A percentile compares a stretch with the other conserved stretches of the same genome.
These are phyloP conservation scores for Drosophila prostipennis DNA, from an alignment of 2,888 invertebrate genomes.

Conservation along the genomic window DNA sequence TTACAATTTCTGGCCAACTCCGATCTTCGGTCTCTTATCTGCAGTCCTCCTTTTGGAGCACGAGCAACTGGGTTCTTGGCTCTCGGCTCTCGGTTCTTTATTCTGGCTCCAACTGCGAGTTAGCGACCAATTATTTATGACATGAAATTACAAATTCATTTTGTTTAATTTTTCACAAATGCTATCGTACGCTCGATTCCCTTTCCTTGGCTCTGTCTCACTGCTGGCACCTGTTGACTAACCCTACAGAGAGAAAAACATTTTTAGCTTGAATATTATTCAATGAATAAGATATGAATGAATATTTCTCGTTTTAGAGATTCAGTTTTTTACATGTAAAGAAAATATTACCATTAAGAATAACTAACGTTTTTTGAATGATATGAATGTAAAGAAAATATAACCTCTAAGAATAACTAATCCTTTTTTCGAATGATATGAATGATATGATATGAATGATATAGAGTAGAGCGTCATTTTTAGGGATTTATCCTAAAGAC, in stretches of 20 bases:
- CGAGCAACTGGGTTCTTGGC: constrained; percentile 4
- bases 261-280: too few species aligned
- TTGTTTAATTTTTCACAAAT: constrained; percentile 83
- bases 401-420: too few species aligned
- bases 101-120: constrained; percentile 57
- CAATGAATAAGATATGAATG: too few species aligned
- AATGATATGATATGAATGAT: too few species aligned
- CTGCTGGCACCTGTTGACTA: constrained; percentile 64
- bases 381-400: too few species aligned
- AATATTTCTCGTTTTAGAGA: too few species aligned
- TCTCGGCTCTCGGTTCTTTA: constrained; percentile 1
- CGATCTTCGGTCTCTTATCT: constrained; percentile 37
- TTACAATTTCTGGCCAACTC: constrained; percentile 71
- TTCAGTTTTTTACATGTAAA: too few species aligned
- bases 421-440: too few species aligned
- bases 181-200: constrained; percentile 33
- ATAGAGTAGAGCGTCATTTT: too few species aligned
- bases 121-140: constrained; percentile 84
- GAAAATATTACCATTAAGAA: too few species aligned
- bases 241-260: constrained; percentile 8
- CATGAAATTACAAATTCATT: constrained; percentile 84
- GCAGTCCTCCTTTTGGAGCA: constrained; percentile 45
- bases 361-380: too few species aligned
- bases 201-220: constrained; percentile 6
- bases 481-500: too few species aligned